Percentiles rank a stretch among this genome's conserved stretches.
Conservation (phyloP, 2,113 vertebrate genomes). For the Plecturocebus donacophilus region DNA sequence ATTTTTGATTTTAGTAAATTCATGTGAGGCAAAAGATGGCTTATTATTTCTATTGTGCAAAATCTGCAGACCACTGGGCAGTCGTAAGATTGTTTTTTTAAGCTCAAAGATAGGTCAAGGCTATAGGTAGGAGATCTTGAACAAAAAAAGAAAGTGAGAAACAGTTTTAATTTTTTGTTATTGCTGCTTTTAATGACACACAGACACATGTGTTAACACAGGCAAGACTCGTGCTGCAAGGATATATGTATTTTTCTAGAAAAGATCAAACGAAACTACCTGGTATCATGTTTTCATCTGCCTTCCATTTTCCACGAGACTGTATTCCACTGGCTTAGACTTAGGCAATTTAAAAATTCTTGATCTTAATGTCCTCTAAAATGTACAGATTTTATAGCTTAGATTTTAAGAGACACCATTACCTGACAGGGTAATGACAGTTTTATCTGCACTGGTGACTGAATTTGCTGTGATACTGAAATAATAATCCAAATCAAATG, state of each 20-base stretch:
- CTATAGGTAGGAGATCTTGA: not conserved
- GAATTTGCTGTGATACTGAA: slow-evolving; percentile 69
- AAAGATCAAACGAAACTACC: slow-evolving; percentile 56
- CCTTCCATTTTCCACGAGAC: slow-evolving; percentile 49
- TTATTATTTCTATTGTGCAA: slow-evolving; percentile 33
- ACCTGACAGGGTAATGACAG: slow-evolving; percentile 49
- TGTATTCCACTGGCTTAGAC: slow-evolving; percentile 40
- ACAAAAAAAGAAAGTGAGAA: not conserved
- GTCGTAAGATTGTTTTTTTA: not conserved
- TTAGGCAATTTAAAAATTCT: slow-evolving; percentile 56
- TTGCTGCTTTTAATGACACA: slow-evolving; percentile 50
- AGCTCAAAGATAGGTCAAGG: slow-evolving; percentile 36
- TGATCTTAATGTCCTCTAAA: slow-evolving; percentile 58
- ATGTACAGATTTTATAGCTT: slow-evolving; percentile 61
- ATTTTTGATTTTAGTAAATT: slow-evolving; percentile 46
- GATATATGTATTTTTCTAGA: slow-evolving; percentile 38
- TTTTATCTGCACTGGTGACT: slow-evolving; percentile 45
- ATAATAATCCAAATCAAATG: slow-evolving; percentile 63
- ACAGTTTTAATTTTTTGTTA: slow-evolving; percentile 25
- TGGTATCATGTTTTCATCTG: slow-evolving; percentile 34
- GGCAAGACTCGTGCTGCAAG: slow-evolving; percentile 17
- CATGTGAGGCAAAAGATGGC: not conserved
- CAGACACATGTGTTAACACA: not conserved
- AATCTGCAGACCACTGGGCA: not conserved
- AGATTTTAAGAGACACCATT: slow-evolving; percentile 67